Evolutionary conservation across 37 sponge, comb jelly and placozoan genomes (phyloP), one percentile per base, ranked within the genome.

Genomic region (Cladorhizidae sp.): DNA sequence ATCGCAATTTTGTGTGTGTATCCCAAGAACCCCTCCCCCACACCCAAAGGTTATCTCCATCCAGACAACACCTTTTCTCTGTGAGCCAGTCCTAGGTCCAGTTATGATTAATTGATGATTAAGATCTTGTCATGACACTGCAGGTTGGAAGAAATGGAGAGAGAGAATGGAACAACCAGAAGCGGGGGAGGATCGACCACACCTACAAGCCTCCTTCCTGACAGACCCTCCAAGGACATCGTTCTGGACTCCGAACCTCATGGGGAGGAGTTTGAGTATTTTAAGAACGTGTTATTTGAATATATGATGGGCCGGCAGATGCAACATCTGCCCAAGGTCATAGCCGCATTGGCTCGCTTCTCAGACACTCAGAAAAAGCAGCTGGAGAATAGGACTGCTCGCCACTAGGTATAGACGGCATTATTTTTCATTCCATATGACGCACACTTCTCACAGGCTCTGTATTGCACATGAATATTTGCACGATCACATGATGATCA

Each of bases 261-360:
- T 57, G 91, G 91, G n/a, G 56, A 63, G 15, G 91, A 91, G 37
- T 91, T 91, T 82, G 91, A 91, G 86, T 93, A 89, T 62, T 85
- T 93, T 62, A 74, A 73, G 54, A 93, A 93, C 43, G 90, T 93
- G 8, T 76, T 93, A 1, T 88, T 81, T 81, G 77, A 88, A 63
- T 93, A 86, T 76, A 87, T 93, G 86, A 92, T 84, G 81, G 93
- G 93, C 26, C 25, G 79, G 51, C 83, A 83, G 68, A 79, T 62
- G 11, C 69, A 82, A 74, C 91, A 91, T 17, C 36, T 91, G 67
- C 78, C 75, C 0, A 82, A 59, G 67, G 86, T 81, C 32, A 81
- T 91, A 14, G 79, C 91, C 28, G 86, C 91, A 26, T 82, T 91
- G 8, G 91, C 86, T 39, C 31, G 91, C 18, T 91, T 91, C 79